A percentile compares a stretch with the other conserved stretches of the same genome.
phyloP scores from a whole-genome alignment of 2,888 invertebrate species.

The Dicyrtomina minuta region DNA sequence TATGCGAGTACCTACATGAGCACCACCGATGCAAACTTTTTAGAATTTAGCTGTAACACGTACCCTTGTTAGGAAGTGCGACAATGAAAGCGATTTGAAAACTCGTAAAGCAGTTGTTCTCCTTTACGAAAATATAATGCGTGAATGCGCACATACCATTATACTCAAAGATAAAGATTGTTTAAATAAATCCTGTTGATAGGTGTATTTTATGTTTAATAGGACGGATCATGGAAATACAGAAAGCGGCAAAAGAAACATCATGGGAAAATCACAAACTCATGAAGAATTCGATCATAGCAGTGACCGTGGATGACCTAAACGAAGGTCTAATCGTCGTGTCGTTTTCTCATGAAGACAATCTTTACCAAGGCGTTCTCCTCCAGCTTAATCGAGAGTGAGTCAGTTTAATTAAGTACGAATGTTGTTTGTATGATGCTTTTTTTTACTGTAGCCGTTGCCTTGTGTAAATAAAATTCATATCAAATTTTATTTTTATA shows the following conservation, averaged over 20 bases:
- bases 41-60: no score
- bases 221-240: slow-evolving; percentile 23
- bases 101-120: no score
- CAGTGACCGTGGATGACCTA: slow-evolving; percentile 49
- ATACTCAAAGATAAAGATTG: slow-evolving; percentile 7
- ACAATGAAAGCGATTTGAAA: no score
- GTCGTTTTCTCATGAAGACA: slow-evolving; percentile 46
- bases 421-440: no score
- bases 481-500: no score
- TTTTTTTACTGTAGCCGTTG: no score
- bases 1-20: no score
- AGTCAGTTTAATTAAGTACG: slow-evolving; percentile 33
- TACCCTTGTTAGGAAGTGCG: no score
- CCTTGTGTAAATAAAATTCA: no score
- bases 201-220: not conserved
- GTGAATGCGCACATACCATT: not conserved
- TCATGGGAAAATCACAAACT: slow-evolving; percentile 17
- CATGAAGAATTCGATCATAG: slow-evolving; percentile 44
- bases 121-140: no score
- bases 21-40: no score
- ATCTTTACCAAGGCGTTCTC: slow-evolving; percentile 52
- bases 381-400: slow-evolving; percentile 52
- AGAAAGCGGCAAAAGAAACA: slow-evolving; percentile 4
- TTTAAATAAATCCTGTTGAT: not conserved
- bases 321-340: slow-evolving; percentile 49